Evolutionary conservation across 2,113 vertebrate species (phyloP).

Genomic region (Bubalus kerabau): DNA sequence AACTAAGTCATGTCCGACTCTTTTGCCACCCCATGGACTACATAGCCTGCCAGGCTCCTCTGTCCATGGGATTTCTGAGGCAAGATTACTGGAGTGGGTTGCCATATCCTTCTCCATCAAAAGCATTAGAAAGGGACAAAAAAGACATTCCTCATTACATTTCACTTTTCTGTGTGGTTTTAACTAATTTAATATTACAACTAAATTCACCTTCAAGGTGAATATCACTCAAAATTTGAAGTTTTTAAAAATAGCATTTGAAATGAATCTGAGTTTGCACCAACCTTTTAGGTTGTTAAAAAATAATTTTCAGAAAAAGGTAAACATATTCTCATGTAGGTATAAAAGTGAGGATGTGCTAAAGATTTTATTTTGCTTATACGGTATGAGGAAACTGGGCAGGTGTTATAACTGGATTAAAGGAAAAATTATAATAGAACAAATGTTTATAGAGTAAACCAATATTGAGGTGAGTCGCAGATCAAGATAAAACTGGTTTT

Average conservation of each 20-base stretch:
- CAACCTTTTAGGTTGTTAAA: slow-evolving; percentile 19
- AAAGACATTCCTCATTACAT: not conserved
- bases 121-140: not conserved
- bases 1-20: not conserved
- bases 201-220: not conserved
- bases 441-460: not conserved
- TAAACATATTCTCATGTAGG: not conserved
- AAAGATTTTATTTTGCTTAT: slow-evolving; percentile 30
- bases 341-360: not conserved
- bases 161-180: not conserved
- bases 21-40: not conserved
- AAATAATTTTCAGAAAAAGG: not conserved
- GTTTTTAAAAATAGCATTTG: not conserved
- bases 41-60: not conserved
- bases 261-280: slow-evolving; percentile 14
- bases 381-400: not conserved
- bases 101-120: not conserved
- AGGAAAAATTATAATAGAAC: not conserved
- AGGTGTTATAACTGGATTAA: not conserved
- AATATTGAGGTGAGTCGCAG: not conserved
- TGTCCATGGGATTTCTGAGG: not conserved
- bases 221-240: not conserved
- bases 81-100: not conserved
- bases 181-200: not conserved
- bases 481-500: not conserved